Conservation (phyloP, 2,888 invertebrate genomes). For the Lysandra coridon region DNA sequence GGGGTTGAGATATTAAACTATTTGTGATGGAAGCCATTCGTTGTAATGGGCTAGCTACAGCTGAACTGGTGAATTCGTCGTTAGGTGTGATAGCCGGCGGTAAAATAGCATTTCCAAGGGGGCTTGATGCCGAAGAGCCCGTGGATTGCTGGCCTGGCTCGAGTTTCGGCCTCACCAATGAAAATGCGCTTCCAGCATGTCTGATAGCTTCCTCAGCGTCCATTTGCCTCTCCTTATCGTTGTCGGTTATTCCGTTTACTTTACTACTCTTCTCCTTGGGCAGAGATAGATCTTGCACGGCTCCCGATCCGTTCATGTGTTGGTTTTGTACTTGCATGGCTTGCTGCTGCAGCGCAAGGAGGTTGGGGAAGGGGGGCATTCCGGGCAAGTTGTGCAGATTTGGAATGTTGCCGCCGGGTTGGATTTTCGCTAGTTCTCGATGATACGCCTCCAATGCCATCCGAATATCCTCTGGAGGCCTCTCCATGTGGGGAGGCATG, state of each 20-base stretch:
- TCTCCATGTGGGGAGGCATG: constrained; percentile 81
- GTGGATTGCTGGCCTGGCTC: constrained; percentile 88
- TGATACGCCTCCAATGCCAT: constrained; percentile 95
- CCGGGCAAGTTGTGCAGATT: constrained; percentile 74
- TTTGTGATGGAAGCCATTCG: constrained; percentile 99
- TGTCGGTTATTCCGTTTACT: constrained; percentile 83
- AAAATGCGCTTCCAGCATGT: constrained; percentile 92
- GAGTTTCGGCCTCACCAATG: constrained; percentile 91
- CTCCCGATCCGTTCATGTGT: constrained; percentile 83
- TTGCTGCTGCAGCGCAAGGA: constrained; percentile 89
- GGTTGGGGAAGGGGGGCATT: constrained; percentile 82
- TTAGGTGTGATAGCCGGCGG: constrained; percentile 91
- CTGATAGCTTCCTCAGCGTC: constrained; percentile 85
- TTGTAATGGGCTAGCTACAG: constrained; percentile 96
- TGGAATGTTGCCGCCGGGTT: constrained; percentile 83
- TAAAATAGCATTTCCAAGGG: constrained; percentile 90
- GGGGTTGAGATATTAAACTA: constrained; percentile 94
- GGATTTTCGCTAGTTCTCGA: constrained; percentile 94
- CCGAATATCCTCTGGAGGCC: constrained; percentile 90
- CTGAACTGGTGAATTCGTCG: constrained; percentile 88
- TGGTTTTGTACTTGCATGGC: constrained; percentile 74
- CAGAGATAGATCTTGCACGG: constrained; percentile 91
- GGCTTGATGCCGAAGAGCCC: constrained; percentile 91
- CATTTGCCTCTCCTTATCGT: constrained; percentile 83
- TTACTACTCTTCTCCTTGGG: constrained; percentile 87